Base-by-base conservation (phyloP, 1,140 invertebrate genomes). In the Bradysia coprophila region DNA sequence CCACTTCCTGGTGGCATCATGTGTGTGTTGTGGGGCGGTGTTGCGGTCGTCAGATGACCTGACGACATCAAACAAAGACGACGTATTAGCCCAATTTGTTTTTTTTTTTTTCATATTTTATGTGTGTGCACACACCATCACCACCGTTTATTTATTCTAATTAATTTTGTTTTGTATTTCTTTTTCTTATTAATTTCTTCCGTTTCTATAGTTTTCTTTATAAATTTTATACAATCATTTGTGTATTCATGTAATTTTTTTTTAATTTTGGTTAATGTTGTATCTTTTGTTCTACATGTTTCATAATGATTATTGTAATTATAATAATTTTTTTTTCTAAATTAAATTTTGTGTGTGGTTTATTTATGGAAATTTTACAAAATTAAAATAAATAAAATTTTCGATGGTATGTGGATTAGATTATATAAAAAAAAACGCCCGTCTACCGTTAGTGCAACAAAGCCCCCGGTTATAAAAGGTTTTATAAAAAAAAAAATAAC, bases 21-120 rank as follows among this genome's bases (percentile, higher is more conserved):
- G 49, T 18, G 20, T 54, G 48, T 4, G 51, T 51, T 6, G 49
- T 4, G n/a, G n/a, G n/a, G n/a, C n/a, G n/a, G n/a, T 23, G 48
- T 54, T 28, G 54, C 46, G 18, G 57, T 55, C 57, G 57, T 60
- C 57, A 60, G 57, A 52, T 59, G 53, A 58, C 57, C 57, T 60
- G 57, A 60, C 57, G 57, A 60, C 57, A 59, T 39, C 38, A 39
- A 39, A 39, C 21, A 39, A 39, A 39, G 21, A 21, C 21, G 38
- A 23, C 21, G 21, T 21, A 39, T 39, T 39, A 39, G 38, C 38
- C 38, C 38, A 39, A 23, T 39, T 21, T 22, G 15, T 39, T 39
- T 16, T 38, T 10, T 38, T n/a, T n/a, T n/a, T n/a, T n/a, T n/a
- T n/a, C n/a, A n/a, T n/a, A n/a, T n/a, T n/a, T n/a, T n/a, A n/a